Evolutionary conservation across 2,888 invertebrate genomes (phyloP).

Genomic region (Cremastinae sp.): DNA sequence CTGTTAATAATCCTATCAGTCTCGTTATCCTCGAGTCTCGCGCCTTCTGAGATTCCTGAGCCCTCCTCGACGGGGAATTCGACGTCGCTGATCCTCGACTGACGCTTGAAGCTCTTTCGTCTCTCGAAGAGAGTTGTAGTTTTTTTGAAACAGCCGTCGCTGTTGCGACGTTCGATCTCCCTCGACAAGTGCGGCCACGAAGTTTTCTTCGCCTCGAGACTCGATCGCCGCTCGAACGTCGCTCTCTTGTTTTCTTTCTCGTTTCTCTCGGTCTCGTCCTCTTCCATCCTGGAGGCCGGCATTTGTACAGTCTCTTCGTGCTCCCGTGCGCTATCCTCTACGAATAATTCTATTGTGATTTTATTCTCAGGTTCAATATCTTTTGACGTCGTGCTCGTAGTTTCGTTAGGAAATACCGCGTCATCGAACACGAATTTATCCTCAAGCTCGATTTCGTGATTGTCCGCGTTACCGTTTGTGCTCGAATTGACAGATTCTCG

Average conservation of each 20-base stretch:
- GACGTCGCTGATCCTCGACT: constrained; percentile 70
- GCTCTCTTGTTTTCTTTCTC: constrained; percentile 1
- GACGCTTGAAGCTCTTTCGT: constrained; percentile 72
- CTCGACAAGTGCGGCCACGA: constrained; percentile 22
- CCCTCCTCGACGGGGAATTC: constrained; percentile 54
- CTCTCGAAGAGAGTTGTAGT: constrained; percentile 53
- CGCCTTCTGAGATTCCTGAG: constrained; percentile 14
- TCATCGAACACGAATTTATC: constrained; percentile 35
- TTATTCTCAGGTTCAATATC: constrained; percentile 32
- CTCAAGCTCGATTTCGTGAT: constrained; percentile 55
- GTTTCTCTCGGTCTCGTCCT: background rate
- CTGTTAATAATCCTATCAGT: constrained; percentile 42
- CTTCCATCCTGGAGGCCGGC: background rate
- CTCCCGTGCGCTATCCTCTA: no score
- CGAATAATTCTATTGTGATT: constrained; percentile 34
- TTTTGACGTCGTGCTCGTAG: background rate
- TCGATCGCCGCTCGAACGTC: constrained; percentile 66
- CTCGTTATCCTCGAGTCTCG: constrained; percentile 35
- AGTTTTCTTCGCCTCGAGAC: constrained; percentile 66
- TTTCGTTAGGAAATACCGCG: constrained; percentile 1
- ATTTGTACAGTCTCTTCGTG: no score
- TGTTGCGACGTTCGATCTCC: constrained; percentile 69
- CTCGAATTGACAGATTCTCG: constrained; percentile 46
- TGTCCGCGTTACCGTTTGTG: constrained; percentile 54
- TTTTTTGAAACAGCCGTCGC: constrained; percentile 67